Conservation (phyloP, 2,113 vertebrate species). For the Acrocephalus kingi region DNA sequence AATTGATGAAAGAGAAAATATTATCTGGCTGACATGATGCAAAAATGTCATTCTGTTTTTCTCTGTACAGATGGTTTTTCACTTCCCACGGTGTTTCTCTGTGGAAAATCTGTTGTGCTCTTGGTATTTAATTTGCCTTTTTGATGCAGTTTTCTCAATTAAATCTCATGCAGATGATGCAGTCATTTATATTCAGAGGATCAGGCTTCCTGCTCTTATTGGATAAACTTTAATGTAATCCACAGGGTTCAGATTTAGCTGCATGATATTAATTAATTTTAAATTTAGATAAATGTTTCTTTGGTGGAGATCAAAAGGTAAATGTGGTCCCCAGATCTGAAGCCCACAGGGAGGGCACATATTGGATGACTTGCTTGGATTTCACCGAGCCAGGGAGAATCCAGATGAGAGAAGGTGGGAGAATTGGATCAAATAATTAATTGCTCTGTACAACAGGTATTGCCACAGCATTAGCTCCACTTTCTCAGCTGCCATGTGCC, state of each 20-base stretch:
- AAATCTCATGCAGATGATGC: conserved; percentile 57
- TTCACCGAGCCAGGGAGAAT: not conserved
- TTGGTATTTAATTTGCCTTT: conserved; percentile 69
- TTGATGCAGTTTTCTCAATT: conserved; percentile 55
- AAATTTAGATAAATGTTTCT: conserved; percentile 57
- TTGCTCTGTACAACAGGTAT: not conserved
- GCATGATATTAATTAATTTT: conserved; percentile 52
- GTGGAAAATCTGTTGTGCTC: conserved; percentile 63
- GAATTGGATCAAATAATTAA: not conserved
- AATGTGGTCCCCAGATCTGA: not conserved
- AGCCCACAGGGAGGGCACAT: not conserved
- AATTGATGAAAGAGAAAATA: conserved; percentile 43
- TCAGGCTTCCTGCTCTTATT: conserved; percentile 52
- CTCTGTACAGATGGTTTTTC: conserved; percentile 63
- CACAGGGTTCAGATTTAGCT: conserved; percentile 48
- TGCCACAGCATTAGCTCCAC: not conserved
- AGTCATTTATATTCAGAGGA: conserved; percentile 52
- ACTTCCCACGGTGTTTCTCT: conserved; percentile 57
- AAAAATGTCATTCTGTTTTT: conserved; percentile 43
- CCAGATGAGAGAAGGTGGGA: not conserved
- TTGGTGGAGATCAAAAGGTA: conserved; percentile 25
- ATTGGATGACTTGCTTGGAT: not conserved
- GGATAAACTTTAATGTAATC: conserved; percentile 63
- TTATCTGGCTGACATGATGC: conserved; percentile 42
- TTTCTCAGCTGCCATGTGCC: not conserved